Base-by-base conservation (phyloP, 2,888 invertebrate genomes). In the Ormyrus labotus region DNA sequence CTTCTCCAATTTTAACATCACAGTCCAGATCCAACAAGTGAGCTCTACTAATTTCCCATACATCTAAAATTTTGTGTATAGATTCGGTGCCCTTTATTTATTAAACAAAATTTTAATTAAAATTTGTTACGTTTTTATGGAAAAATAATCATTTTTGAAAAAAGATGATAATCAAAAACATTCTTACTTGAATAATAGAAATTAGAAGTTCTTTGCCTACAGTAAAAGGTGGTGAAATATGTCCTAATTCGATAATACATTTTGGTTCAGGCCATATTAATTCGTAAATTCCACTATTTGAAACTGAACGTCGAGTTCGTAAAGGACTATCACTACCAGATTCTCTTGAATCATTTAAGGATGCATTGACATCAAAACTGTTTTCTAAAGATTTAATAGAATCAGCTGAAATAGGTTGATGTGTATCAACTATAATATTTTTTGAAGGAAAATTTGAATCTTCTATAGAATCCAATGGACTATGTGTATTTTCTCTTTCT, bases 241-340 rank as follows among this genome's bases (percentile, higher is more conserved):
- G 92, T 67, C 91, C 91, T 9, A 92, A 88, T 84, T 93, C 92
- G 10, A 92, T 87, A 50, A 94, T 91, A 74, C 91, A 91, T 85
- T 93, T 93, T 0, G 94, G 94, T 82, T 92, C 92, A 2, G 94
- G 94, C 94, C 94, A 94, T 60, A 94, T 84, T 10, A 90, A 83
- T 80, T 84, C 87, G 82, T 89, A 90, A 81, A 90, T 83, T 6
- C 87, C 84, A 45, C 86, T 84, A 84, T 86, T 89, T 5, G 87
- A 86, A 11, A 81, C 67, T 45, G 74, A 74, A 51, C 53, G 74
- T 8, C 77, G 48, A 74, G 82, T 86, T 81, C 86, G 86, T 6
- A 83, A 83, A n/a, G 89, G 89, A 82, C 88, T 90, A 34, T 87
- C 86, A 63, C 82, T 84, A 48, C 84, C 85, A 0, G 86, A 82